Evolutionary conservation across 1,140 invertebrate species (phyloP).

Genomic region (Polypedilum pembai): DNA sequence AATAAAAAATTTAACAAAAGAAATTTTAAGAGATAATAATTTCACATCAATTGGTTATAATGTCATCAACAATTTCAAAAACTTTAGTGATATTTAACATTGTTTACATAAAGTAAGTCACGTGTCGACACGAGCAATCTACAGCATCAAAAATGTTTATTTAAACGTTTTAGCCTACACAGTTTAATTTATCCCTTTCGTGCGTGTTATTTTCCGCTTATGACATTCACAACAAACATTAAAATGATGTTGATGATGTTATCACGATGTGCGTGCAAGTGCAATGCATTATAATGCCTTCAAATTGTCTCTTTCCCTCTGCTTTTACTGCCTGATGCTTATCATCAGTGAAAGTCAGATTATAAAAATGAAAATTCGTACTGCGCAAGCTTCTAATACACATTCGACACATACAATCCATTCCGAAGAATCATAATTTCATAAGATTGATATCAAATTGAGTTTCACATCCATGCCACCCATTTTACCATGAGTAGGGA

Average conservation of each 20-base stretch:
- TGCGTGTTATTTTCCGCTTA: background rate
- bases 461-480: background rate
- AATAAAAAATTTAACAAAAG: no score
- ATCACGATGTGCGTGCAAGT: background rate
- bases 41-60: no score
- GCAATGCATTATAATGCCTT: background rate
- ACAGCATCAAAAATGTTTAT: background rate
- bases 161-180: conserved; percentile 14
- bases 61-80: no score
- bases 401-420: background rate
- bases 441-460: conserved; percentile 14
- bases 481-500: background rate
- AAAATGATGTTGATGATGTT: conserved; percentile 3
- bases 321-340: no score
- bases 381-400: background rate
- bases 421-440: conserved; percentile 7
- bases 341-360: background rate
- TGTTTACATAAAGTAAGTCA: conserved; percentile 7
- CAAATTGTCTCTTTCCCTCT: background rate
- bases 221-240: conserved; percentile 18
- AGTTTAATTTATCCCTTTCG: background rate
- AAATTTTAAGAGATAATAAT: no score
- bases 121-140: background rate
- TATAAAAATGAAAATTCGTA: background rate
- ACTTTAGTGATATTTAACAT: no score